Evolutionary conservation across 2,888 invertebrate genomes (phyloP), one percentile per base, ranked within the genome.

Genomic region (Drosophila subquinaria): DNA sequence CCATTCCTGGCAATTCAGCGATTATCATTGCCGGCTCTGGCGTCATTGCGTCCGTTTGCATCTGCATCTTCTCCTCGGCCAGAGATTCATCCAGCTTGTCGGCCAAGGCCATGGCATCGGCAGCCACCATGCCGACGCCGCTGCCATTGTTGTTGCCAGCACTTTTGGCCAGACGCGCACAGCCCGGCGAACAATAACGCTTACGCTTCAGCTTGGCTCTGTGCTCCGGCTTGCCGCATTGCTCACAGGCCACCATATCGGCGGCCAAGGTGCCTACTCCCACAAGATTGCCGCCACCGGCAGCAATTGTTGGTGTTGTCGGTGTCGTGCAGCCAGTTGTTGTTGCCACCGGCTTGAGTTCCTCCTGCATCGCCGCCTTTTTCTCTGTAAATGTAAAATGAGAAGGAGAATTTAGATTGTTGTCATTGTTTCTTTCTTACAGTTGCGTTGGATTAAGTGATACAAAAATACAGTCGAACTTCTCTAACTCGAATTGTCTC

Each of bases 171-270:
- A 89, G 85, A 3, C 92, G 90, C 2, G 96, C 95, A 93, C 97
- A 97, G 17, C 94, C 93, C 27, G 95, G 94, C 1, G 96, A 96
- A 90, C 97, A 97, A 90, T 96, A 97, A 48, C 96, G 94, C 90
- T 96, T 96, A 82, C 96, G 95, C 91, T 96, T 96, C 85, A 96
- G 94, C 89, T 96, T 95, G 2, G 94, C 92, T 66, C 94, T 94
- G 51, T 94, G 93, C 84, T 95, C 95, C 17, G 94, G 91, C 79
- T 95, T 96, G 36, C 96, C 96, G 56, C 97, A 97, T 70, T 94
- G 94, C 91, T 97, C 97, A 89, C 97, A 97, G 79, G 91, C 90
- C 13, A 91, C 83, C 88, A 91, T 91, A 66, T 93, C 93, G 6
- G 88, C 66, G 35, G 90, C 79, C 57, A 90, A 51, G 1, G 78